Evolutionary conservation across 2,888 invertebrate genomes (phyloP).

Genomic region (Rhagophthalmus giganteus): DNA sequence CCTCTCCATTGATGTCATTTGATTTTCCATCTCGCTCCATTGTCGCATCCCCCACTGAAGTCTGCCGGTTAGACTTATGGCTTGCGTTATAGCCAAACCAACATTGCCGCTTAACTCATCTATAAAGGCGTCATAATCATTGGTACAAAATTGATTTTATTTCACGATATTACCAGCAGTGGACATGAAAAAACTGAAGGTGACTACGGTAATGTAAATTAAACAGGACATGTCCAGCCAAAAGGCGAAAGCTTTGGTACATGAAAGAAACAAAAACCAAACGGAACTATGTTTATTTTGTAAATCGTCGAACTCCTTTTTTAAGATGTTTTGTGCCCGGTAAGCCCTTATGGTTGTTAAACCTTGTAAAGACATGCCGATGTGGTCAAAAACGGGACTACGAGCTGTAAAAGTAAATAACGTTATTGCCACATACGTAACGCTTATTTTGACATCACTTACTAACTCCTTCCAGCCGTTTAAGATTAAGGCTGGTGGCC

Average conservation of each 20-base stretch:
- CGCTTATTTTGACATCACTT: slow-evolving; percentile 43
- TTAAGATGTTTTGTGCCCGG: background rate
- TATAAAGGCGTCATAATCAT: slow-evolving; percentile 28
- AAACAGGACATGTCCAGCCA: slow-evolving; percentile 2
- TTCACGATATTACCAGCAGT: background rate
- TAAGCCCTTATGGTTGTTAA: slow-evolving; percentile 67
- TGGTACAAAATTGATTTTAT: background rate
- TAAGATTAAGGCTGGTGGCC: slow-evolving; percentile 73
- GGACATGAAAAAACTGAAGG: slow-evolving; percentile 1
- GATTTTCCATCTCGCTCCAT: slow-evolving; percentile 61
- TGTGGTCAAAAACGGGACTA: slow-evolving; percentile 74
- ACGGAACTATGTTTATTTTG: slow-evolving; percentile 2
- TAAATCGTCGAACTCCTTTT: slow-evolving; percentile 2
- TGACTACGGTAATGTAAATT: slow-evolving; percentile 1
- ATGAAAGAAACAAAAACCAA: background rate
- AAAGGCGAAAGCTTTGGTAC: background rate
- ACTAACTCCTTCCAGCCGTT: slow-evolving; percentile 71
- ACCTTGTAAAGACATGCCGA: slow-evolving; percentile 73
- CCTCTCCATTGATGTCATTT: slow-evolving; percentile 89
- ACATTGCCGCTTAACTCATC: slow-evolving; percentile 51
- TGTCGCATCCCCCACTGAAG: slow-evolving; percentile 84
- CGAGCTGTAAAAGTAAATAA: slow-evolving; percentile 66
- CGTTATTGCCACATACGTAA: background rate
- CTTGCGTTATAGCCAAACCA: slow-evolving; percentile 52
- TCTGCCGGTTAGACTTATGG: slow-evolving; percentile 57